phyloP scores from a whole-genome alignment of 2,113 vertebrate genomes.

The Thymallus thymallus region DNA sequence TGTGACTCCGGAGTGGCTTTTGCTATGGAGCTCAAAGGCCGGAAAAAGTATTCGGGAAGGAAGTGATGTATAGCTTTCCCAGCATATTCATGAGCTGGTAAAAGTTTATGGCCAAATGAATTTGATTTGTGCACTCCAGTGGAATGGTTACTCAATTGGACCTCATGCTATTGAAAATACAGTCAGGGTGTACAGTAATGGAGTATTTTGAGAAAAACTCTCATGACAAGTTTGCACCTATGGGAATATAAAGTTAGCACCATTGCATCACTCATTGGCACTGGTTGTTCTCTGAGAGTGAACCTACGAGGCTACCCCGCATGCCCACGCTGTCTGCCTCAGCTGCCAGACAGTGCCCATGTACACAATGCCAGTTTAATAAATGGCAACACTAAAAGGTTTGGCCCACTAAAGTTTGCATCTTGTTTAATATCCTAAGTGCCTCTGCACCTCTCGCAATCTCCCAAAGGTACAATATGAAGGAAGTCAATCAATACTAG shows the following conservation, averaged over 20 bases:
- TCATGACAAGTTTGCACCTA: not conserved
- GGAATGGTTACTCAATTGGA: not conserved
- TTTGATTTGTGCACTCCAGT: not conserved
- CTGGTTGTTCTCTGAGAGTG: not conserved
- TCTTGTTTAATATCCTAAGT: slow-evolving; percentile 42
- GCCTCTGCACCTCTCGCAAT: slow-evolving; percentile 17
- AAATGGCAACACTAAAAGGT: slow-evolving; percentile 35
- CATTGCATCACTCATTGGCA: slow-evolving; percentile 31
- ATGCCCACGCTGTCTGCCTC: slow-evolving; percentile 24
- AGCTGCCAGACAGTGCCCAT: slow-evolving; percentile 27
- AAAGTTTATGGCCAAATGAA: not conserved
- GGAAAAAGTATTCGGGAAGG: no score
- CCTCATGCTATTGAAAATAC: not conserved
- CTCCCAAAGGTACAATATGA: slow-evolving; percentile 32
- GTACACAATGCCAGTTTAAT: slow-evolving; percentile 31
- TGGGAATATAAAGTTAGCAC: not conserved
- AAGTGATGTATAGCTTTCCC: no score
- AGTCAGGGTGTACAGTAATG: not conserved
- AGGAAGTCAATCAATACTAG: slow-evolving; percentile 26
- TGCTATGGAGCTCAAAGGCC: no score
- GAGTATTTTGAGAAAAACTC: not conserved
- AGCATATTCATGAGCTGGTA: not conserved
- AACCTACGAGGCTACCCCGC: slow-evolving; percentile 4
- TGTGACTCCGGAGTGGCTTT: no score
- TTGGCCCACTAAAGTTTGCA: slow-evolving; percentile 32